Evolutionary conservation across 2,888 invertebrate species (phyloP).

Genomic region (Aspidiotus destructor): DNA sequence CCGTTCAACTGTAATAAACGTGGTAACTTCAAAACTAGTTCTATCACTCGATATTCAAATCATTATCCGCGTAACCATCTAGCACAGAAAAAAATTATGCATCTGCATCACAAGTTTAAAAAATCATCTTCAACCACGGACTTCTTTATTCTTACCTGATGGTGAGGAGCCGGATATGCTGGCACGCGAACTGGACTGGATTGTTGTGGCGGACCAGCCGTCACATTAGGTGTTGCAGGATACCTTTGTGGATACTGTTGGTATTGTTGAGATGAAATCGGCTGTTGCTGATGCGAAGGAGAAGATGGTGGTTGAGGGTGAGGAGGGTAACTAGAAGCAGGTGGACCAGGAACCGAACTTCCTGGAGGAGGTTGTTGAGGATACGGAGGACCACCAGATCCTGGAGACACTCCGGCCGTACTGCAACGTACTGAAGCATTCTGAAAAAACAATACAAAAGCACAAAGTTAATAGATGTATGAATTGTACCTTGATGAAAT

Average conservation of each 20-base stretch:
- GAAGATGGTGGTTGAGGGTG: constrained; percentile 35
- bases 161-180: constrained; percentile 34
- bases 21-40: too few species aligned
- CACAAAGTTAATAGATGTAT: not conserved
- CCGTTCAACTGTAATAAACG: too few species aligned
- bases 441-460: not conserved
- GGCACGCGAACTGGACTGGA: constrained; percentile 33
- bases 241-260: constrained; percentile 32
- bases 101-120: too few species aligned
- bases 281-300: constrained; percentile 34
- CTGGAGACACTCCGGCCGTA: constrained; percentile 12
- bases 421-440: constrained; percentile 17
- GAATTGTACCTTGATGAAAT: too few species aligned
- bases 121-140: too few species aligned
- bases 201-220: constrained; percentile 27
- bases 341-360: constrained; percentile 28
- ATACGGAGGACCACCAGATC: constrained; percentile 11
- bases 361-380: constrained; percentile 20
- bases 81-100: too few species aligned
- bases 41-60: too few species aligned
- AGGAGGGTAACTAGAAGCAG: constrained; percentile 33
- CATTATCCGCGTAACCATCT: too few species aligned
- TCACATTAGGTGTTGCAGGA: constrained; percentile 16
- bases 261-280: constrained; percentile 32
- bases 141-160: constrained; percentile 20